A percentile compares a stretch with the other conserved stretches of the same genome.
phyloP scores from a whole-genome alignment of 1,140 invertebrate genomes.

The Sycophila sp. region DNA sequence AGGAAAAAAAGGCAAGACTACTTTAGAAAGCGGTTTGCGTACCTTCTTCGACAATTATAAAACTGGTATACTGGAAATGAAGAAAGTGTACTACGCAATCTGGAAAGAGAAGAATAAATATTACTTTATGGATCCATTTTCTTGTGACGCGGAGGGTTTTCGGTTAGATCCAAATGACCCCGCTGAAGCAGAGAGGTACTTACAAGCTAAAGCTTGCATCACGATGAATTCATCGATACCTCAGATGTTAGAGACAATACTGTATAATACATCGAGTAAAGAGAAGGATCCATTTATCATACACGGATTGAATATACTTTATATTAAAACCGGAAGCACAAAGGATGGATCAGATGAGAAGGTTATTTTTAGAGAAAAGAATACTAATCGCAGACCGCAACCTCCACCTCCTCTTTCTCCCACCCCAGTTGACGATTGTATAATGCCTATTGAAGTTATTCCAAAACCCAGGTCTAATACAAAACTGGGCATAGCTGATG shows the following conservation, averaged over 20 bases:
- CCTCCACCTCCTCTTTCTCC: neutral
- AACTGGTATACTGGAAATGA: conserved; percentile 55
- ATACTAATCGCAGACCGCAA: conserved; percentile 50
- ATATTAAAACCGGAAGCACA: conserved; percentile 50
- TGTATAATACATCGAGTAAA: conserved; percentile 53
- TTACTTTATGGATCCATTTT: conserved; percentile 59
- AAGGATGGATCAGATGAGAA: conserved; percentile 43
- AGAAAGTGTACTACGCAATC: conserved; percentile 56
- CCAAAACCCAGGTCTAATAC: conserved; percentile 42
- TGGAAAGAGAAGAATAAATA: conserved; percentile 58
- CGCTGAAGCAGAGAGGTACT: conserved; percentile 18
- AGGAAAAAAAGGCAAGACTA: conserved; percentile 46
- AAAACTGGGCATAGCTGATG: conserved; percentile 33
- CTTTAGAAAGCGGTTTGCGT: conserved; percentile 46
- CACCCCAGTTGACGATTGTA: conserved; percentile 18
- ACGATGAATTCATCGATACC: conserved; percentile 58
- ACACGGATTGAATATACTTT: conserved; percentile 55
- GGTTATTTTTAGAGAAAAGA: conserved; percentile 55
- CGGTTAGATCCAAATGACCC: conserved; percentile 41
- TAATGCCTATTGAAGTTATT: conserved; percentile 35
- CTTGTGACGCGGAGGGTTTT: conserved; percentile 56
- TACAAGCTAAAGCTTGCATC: conserved; percentile 48
- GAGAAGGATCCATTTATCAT: conserved; percentile 56
- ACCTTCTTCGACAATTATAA: conserved; percentile 49
- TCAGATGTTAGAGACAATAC: conserved; percentile 51